phyloP scores from a whole-genome alignment of 92 coral and sea anemone species.

The Palythoa heliodiscus region DNA sequence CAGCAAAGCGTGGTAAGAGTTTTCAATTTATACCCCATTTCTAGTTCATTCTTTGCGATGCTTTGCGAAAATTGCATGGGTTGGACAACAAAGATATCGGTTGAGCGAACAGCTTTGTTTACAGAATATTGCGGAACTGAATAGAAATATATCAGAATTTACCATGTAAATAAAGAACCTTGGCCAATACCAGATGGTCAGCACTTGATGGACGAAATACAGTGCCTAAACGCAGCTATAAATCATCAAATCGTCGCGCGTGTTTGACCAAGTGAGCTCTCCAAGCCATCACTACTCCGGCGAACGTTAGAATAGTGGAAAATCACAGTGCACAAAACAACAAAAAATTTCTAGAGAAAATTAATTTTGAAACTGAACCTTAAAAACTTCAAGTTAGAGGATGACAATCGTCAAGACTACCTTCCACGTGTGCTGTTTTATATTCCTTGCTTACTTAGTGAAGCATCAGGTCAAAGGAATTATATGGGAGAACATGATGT shows the following conservation, averaged over 20 bases:
- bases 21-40: not conserved
- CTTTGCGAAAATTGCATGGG: not conserved
- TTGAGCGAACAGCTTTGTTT: slow-evolving; percentile 10
- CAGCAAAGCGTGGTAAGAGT: not conserved
- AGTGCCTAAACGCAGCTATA: not conserved
- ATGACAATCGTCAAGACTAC: slow-evolving; percentile 1
- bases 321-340: not conserved
- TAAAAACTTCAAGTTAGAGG: not conserved
- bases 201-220: slow-evolving; percentile 8
- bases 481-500: slow-evolving; percentile 20
- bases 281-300: not conserved
- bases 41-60: slow-evolving; percentile 9
- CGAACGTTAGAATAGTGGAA: not conserved
- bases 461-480: not conserved
- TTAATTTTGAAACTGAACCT: not conserved
- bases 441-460: not conserved
- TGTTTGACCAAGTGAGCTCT: not conserved
- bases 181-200: slow-evolving; percentile 37
- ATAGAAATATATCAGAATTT: not conserved
- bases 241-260: not conserved
- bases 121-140: slow-evolving; percentile 1
- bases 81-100: not conserved
- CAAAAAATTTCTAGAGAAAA: not conserved
- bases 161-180: not conserved
- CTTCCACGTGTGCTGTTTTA: not conserved